Percentiles rank a stretch among this genome's conserved stretches.
These are phyloP conservation scores for Platysternon megacephalum DNA, from an alignment of 2,113 vertebrate species.

Conservation along the genomic window DNA sequence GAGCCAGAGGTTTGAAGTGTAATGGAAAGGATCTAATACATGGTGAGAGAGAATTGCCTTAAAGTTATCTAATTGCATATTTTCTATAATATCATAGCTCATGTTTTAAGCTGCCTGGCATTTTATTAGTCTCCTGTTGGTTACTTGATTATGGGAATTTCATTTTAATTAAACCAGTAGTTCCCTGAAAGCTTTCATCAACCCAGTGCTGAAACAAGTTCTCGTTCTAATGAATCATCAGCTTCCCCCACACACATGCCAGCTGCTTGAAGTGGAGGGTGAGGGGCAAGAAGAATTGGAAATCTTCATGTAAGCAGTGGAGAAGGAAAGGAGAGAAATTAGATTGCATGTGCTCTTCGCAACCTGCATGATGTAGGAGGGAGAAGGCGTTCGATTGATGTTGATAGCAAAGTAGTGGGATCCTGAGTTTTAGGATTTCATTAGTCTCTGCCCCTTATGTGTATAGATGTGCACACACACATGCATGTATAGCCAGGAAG, in stretches of 20 bases:
- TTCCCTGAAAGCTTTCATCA: constrained; percentile 38
- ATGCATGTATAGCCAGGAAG: fast-evolving
- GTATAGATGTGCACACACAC: background rate
- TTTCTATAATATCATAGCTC: background rate
- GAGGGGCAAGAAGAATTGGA: constrained; percentile 26
- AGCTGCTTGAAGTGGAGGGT: constrained; percentile 32
- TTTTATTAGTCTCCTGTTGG: constrained; percentile 20
- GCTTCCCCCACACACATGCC: constrained; percentile 19
- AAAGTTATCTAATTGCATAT: background rate
- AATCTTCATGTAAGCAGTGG: constrained; percentile 5
- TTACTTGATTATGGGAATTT: constrained; percentile 8
- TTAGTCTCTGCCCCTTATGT: background rate
- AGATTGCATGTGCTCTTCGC: background rate
- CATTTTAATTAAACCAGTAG: constrained; percentile 45
- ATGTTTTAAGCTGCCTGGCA: background rate
- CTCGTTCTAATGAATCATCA: constrained; percentile 62
- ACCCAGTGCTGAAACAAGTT: constrained; percentile 49
- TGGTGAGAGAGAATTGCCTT: background rate
- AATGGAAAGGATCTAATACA: background rate
- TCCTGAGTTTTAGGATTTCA: background rate
- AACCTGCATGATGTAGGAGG: background rate
- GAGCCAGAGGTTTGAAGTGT: constrained; percentile 4
- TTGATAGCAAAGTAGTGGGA: background rate
- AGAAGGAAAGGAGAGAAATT: background rate
- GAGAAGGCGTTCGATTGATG: background rate